Conservation (phyloP, 2,113 vertebrate genomes). For the Ploceus nigricollis region DNA sequence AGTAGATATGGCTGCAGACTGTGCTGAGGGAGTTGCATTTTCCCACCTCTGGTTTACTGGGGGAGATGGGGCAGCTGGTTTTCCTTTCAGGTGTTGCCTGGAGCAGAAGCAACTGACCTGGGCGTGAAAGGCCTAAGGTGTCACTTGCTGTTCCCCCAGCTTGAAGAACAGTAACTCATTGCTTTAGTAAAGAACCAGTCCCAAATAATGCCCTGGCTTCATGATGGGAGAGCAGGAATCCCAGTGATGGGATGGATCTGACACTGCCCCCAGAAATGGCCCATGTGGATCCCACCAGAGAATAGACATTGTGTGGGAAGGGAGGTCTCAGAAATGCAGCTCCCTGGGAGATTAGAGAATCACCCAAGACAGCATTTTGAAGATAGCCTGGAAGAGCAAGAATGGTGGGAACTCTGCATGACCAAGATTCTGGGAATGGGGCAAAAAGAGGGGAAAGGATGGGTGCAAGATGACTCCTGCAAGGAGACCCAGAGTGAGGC, state of each 20-base stretch:
- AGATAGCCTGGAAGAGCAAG: not conserved
- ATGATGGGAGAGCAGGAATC: not conserved
- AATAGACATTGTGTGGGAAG: not conserved
- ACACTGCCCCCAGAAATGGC: not conserved
- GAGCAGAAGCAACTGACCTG: not conserved
- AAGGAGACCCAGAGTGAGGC: not conserved
- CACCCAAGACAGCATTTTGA: not conserved
- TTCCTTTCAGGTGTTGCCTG: not conserved
- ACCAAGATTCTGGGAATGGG: not conserved
- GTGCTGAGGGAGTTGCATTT: not conserved
- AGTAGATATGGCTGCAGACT: not conserved
- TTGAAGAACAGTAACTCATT: not conserved
- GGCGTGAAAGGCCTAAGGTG: not conserved
- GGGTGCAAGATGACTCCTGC: not conserved
- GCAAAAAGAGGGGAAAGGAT: not conserved
- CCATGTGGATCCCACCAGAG: not conserved
- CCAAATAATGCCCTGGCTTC: not conserved
- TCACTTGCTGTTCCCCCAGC: not conserved
- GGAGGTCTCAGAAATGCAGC: not conserved
- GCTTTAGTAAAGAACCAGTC: not conserved
- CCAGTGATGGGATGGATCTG: not conserved
- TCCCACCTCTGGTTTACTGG: not conserved
- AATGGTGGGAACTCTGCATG: not conserved
- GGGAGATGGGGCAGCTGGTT: not conserved
- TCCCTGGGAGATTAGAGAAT: not conserved